A percentile compares a stretch with the other conserved stretches of the same genome.
phyloP scores from a whole-genome alignment of 2,888 invertebrate genomes.

The Philonicus albiceps region DNA sequence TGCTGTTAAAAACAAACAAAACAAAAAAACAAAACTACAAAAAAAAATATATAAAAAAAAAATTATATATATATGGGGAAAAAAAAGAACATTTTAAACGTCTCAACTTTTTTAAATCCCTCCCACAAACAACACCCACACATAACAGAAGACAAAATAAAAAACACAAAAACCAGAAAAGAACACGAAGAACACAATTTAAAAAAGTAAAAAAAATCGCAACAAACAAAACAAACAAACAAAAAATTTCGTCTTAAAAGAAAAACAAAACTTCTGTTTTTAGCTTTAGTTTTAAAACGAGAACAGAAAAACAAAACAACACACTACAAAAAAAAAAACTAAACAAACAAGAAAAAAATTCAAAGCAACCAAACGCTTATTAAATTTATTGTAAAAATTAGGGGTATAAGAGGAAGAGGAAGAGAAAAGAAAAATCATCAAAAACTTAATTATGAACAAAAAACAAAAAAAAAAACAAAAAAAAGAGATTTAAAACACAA shows the following conservation, averaged over 20 bases:
- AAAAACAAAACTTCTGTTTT: no score
- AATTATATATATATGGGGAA: no score
- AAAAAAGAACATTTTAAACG: not conserved
- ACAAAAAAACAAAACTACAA: not conserved
- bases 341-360: not conserved
- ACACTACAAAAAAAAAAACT: not conserved
- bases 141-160: not conserved
- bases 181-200: no score
- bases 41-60: no score
- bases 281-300: no score
- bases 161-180: no score
- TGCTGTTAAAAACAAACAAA: not conserved
- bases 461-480: no score
- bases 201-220: no score
- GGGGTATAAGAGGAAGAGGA: not conserved
- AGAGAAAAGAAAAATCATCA: not conserved
- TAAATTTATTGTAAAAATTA: constrained; percentile 23
- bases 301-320: no score
- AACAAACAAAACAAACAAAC: not conserved
- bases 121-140: not conserved
- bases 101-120: not conserved
- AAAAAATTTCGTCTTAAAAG: no score
- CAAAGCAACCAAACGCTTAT: constrained; percentile 35
- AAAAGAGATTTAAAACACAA: not conserved
- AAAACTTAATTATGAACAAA: not conserved